Evolutionary conservation across 2,113 vertebrate species (phyloP), one percentile per base, ranked within the genome.

Genomic region (Xiphophorus maculatus): DNA sequence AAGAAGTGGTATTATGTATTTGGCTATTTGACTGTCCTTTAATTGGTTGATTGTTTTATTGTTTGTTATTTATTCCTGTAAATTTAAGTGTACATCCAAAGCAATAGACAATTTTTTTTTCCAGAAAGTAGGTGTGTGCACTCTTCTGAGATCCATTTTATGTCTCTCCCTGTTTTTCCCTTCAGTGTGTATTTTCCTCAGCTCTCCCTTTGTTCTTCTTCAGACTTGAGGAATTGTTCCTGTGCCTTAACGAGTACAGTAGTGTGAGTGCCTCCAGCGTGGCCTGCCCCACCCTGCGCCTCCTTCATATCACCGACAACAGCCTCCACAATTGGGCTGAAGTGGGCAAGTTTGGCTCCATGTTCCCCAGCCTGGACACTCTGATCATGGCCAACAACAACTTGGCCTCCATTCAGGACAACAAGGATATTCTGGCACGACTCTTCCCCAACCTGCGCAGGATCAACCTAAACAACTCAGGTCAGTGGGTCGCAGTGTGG

Each of bases 241-340:
- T 99, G 96, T 98, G 98, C 97, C 97, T 98, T 97, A 99, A 99
- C 0, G 95, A 98, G 95, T 99, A 99, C 78, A 95, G 95, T 89
- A 92, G 94, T 87, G 97, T 99, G 93, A 96, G 94, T 84, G 93
- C 93, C 87, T 95, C 96, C 87, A 93, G 96, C 0, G 91, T 94
- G 79, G 93, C 95, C 92, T 98, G 96, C 91, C 95, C 95, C 87
- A 96, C 95, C 25, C 93, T 99, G 81, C 97, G 97, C 70, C 94
- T 99, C 65, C 96, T 99, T 85, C 98, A 99, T 85, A 98, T 99
- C 93, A 99, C 97, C 77, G 97, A 99, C 92, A 99, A 99, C 92
- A 96, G 95, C 84, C 96, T 99, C 79, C 96, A 97, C 66, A 96
- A 99, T 85, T 99, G 98, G 98, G 96, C 91, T 68, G 97, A 99